Percentiles rank a stretch among this genome's conserved stretches.
Evolutionary conservation across 2,797 vertebrate genomes (phyloP).

Genomic region (Apodemus agrarius): DNA sequence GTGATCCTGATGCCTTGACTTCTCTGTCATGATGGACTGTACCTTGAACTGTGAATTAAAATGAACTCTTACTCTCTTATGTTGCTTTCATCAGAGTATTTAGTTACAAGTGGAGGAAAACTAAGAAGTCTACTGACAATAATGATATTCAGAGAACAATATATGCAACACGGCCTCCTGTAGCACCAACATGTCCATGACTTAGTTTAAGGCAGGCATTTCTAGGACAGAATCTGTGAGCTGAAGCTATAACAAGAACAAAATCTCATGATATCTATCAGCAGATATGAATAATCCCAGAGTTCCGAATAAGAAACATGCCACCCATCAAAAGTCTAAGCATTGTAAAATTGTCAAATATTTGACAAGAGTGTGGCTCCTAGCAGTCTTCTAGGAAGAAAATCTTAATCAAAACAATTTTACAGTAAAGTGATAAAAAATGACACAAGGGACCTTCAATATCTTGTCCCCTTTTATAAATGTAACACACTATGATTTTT

Average conservation of each 20-base stretch:
- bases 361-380: neutral
- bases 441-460: neutral
- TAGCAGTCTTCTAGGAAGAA: neutral
- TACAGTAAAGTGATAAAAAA: neutral
- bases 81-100: neutral
- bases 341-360: neutral
- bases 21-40: neutral
- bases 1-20: neutral
- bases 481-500: neutral
- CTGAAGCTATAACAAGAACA: rapidly evolving
- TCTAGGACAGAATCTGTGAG: neutral
- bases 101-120: neutral
- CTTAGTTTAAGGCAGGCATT: neutral
- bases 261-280: neutral
- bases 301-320: neutral
- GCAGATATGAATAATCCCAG: neutral
- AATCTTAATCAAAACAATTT: neutral
- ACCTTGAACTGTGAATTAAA: neutral
- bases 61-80: neutral
- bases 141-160: neutral
- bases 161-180: neutral
- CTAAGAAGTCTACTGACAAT: neutral
- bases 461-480: neutral
- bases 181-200: neutral
- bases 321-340: neutral